Conservation (phyloP, 2,797 vertebrate species). For the Oophaga sylvatica region DNA sequence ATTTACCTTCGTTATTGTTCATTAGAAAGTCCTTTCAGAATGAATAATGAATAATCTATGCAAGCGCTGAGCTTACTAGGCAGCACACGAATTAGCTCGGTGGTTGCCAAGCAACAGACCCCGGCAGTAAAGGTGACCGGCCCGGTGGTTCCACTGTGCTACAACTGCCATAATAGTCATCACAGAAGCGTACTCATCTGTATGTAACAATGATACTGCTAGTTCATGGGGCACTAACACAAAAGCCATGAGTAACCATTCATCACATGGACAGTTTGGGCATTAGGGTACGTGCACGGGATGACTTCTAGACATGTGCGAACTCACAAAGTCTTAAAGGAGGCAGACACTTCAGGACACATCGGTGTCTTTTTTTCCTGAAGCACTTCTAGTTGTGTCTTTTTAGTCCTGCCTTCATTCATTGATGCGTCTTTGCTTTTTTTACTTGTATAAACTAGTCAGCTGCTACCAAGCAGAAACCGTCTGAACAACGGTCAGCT, state of each 20-base stretch:
- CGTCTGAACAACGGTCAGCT: no score
- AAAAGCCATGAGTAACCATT: neutral
- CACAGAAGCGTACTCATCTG: neutral
- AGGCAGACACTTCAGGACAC: no score
- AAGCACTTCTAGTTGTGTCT: no score
- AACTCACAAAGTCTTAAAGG: no score
- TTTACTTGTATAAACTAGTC: no score
- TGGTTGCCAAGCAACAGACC: neutral
- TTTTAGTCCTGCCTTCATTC: no score
- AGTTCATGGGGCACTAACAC: neutral
- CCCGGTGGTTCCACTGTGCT: neutral
- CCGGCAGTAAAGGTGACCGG: neutral
- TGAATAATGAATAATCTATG: slow-evolving; percentile 13
- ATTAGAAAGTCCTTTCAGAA: slow-evolving; percentile 8
- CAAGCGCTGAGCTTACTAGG: neutral
- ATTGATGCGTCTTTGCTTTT: no score
- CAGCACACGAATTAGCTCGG: neutral
- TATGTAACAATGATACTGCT: neutral
- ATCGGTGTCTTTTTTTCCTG: no score
- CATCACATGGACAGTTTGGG: no score
- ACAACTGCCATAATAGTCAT: neutral
- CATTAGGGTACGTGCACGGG: no score
- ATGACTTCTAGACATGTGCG: no score
- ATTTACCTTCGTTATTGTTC: neutral
- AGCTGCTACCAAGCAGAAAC: no score